phyloP scores from a whole-genome alignment of 2,888 invertebrate genomes.

The Neoscelio sp. region DNA sequence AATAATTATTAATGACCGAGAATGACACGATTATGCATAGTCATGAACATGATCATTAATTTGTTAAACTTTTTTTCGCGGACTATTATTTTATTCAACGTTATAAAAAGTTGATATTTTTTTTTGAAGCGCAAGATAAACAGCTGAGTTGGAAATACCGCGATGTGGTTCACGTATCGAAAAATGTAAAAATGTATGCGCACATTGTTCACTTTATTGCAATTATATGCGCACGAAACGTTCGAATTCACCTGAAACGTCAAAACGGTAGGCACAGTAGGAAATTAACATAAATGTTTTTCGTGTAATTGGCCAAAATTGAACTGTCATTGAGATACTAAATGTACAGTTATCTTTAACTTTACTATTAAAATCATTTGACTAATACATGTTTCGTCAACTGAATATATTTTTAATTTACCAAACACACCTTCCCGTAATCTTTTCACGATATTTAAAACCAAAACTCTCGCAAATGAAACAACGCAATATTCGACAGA shows the following conservation, averaged over 20 bases:
- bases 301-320: constrained; percentile 14
- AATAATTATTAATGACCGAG: constrained; percentile 17
- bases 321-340: constrained; percentile 28
- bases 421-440: no score
- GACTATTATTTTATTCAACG: not conserved
- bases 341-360: no score
- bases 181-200: constrained; percentile 24
- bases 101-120: not conserved
- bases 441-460: no score
- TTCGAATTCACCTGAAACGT: constrained; percentile 44
- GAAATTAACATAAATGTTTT: constrained; percentile 40
- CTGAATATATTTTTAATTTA: no score
- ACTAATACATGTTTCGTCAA: no score
- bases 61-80: no score
- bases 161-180: constrained; percentile 3
- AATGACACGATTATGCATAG: not conserved
- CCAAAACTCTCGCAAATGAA: no score
- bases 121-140: constrained; percentile 21
- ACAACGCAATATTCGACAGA: no score
- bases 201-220: constrained; percentile 16
- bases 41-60: no score
- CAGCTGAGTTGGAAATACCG: constrained; percentile 6
- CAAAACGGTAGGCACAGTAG: constrained; percentile 16
- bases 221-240: constrained; percentile 36
- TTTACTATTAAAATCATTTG: no score